These are phyloP conservation scores for Elysia chlorotica DNA, from an alignment of 1,140 invertebrate genomes.

Conservation along the genomic window DNA sequence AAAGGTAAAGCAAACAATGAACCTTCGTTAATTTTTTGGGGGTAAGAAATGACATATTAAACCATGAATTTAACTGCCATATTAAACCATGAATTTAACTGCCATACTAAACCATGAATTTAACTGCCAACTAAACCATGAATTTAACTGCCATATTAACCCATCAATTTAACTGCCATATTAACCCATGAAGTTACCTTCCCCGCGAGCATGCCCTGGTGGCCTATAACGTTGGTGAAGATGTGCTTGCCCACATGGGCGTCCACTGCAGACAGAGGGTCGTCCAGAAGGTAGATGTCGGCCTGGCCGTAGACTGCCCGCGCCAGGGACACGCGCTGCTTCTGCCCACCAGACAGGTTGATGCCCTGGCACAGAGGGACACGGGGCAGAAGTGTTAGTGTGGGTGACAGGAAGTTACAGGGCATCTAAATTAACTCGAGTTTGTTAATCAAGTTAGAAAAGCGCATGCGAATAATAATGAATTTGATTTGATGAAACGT, in stretches of 20 bases:
- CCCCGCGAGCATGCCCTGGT: conserved; percentile 68
- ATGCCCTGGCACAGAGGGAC: not conserved
- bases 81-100: no score
- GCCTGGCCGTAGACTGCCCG: conserved; percentile 43
- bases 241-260: conserved; percentile 24
- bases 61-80: no score
- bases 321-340: not conserved
- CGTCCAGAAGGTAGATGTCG: conserved; percentile 76
- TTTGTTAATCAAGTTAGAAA: not conserved
- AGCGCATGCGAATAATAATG: not conserved
- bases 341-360: not conserved
- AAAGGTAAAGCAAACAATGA: no score
- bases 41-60: no score
- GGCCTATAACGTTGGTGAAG: conserved; percentile 57
- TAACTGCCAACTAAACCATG: no score
- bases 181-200: no score
- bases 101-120: no score
- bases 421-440: not conserved
- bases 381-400: not conserved
- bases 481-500: not conserved
- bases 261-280: conserved; percentile 57
- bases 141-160: no score
- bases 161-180: no score
- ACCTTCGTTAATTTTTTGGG: no score
- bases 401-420: not conserved